Percentiles rank a stretch among this genome's conserved stretches.
Conservation (phyloP, 2,113 vertebrate species). For the Carollia perspicillata region DNA sequence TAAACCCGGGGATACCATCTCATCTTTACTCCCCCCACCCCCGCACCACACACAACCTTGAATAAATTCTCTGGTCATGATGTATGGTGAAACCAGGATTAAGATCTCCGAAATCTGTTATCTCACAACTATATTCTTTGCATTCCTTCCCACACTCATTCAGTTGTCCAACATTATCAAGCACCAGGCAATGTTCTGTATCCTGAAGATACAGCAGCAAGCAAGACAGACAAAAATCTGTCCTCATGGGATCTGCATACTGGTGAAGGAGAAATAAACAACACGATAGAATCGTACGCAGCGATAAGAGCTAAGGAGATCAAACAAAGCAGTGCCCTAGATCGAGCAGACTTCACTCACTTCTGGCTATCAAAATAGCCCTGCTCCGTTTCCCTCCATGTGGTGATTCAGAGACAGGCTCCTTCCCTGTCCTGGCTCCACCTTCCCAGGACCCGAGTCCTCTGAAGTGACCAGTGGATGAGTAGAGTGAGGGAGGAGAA, state of each 20-base stretch:
- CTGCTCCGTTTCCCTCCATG: neutral
- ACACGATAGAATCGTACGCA: neutral
- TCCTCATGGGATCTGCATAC: neutral
- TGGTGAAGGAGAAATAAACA: neutral
- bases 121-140: neutral
- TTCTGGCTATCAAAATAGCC: neutral
- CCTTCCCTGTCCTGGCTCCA: neutral
- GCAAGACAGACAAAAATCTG: neutral
- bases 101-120: slow-evolving; percentile 9
- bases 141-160: neutral
- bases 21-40: neutral
- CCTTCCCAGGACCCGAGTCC: neutral
- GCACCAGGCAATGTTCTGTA: neutral
- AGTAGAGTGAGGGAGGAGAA: neutral
- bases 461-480: neutral
- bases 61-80: neutral
- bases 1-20: neutral
- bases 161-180: slow-evolving; percentile 23
- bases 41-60: neutral
- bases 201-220: neutral
- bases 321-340: neutral
- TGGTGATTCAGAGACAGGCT: neutral
- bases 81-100: neutral
- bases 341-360: neutral
- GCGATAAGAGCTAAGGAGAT: neutral